A percentile compares a stretch with the other conserved stretches of the same genome.
These are phyloP conservation scores for Cheilosia pagana DNA, from an alignment of 2,888 invertebrate species.

Conservation along the genomic window DNA sequence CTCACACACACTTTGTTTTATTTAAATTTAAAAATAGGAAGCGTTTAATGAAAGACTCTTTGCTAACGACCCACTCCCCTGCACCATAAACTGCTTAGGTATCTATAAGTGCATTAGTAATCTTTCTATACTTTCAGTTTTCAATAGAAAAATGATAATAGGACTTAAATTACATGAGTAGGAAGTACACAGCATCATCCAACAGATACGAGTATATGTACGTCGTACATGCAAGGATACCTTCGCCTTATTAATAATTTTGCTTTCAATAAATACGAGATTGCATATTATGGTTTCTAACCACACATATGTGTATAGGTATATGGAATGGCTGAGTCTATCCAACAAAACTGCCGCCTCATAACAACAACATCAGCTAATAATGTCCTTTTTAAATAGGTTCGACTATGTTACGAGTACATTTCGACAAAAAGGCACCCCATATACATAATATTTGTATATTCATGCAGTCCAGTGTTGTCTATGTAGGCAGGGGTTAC, in stretches of 20 bases:
- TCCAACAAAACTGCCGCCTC: neutral
- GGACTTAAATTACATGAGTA: neutral
- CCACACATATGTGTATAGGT: neutral
- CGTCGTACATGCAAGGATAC: too few relatives aligned
- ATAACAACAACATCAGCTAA: conserved; percentile 14
- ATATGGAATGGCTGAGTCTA: conserved; percentile 30
- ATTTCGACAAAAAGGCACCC: conserved; percentile 39
- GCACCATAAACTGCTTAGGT: neutral
- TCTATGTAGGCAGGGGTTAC: neutral
- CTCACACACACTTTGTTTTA: too few relatives aligned
- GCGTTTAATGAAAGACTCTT: too few relatives aligned
- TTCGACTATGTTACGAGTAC: conserved; percentile 53
- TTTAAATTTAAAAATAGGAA: too few relatives aligned
- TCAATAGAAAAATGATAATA: neutral
- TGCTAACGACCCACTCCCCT: neutral
- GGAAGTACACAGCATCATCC: neutral
- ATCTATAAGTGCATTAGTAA: too few relatives aligned
- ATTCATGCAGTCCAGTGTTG: conserved; percentile 5
- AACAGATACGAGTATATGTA: neutral
- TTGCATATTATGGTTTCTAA: conserved; percentile 34
- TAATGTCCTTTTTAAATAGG: conserved; percentile 49
- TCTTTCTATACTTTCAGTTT: too few relatives aligned
- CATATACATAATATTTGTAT: neutral
- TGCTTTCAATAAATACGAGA: conserved; percentile 43
- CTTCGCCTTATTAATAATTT: conserved; percentile 22